Evolutionary conservation across 2,888 invertebrate species (phyloP), one percentile per base, ranked within the genome.

Genomic region (Embidobia sp.): DNA sequence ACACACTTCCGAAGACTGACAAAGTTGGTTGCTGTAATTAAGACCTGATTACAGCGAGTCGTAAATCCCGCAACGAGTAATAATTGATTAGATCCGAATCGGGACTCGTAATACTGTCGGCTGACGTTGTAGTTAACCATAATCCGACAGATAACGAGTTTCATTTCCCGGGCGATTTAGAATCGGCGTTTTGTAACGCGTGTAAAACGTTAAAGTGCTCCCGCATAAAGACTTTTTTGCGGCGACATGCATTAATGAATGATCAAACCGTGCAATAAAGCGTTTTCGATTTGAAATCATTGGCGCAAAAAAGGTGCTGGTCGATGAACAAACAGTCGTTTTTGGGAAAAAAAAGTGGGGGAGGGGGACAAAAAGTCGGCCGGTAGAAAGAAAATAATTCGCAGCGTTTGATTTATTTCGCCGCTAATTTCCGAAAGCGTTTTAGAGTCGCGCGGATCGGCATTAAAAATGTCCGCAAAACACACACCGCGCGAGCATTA

Each of bases 21-120:
- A 42, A 59, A 59, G 59, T 59, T 35, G 42, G n/a, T 16, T 3
- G 44, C 13, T 51, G 55, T 55, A 73, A 73, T 73, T 73, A 64
- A 73, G 57, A 64, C 29, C 22, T 16, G 37, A 40, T 46, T 72
- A 55, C 42, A 15, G 51, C 3, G 19, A 22, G 8, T 31, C 44
- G 42, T 51, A 44, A 73, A 57, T 66, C 53, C 40, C 26, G 7
- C 37, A 13, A 33, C 29, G 31, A 18, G 19, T 11, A 49, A 55
- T 72, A 73, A 73, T 57, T 66, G 73, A 73, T 66, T 57, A 63
- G 35, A 63, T 19, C 51, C 57, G 59, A 49, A 31, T 26, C 27
- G 26, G 10, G 37, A 64, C 51, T 72, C 53, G 49, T 53, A 13
- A 26, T 31, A 19, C 10, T 29, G 22, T 13, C 18, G 13, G 15